These are phyloP conservation scores for Drosophila navojoa DNA, from an alignment of 1,140 invertebrate genomes.

Conservation along the genomic window DNA sequence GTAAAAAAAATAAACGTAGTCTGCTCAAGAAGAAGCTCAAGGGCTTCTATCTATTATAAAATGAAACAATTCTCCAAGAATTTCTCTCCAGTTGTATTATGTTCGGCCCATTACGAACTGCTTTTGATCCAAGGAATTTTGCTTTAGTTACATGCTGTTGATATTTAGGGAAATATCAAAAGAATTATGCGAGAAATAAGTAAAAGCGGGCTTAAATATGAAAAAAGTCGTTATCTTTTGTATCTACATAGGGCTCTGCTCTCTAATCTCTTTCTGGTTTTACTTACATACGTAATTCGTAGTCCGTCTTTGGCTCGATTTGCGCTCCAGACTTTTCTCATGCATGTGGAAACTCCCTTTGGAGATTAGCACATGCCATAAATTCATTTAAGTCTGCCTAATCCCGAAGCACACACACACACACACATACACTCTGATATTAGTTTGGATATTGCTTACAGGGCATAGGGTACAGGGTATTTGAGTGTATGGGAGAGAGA, in stretches of 20 bases:
- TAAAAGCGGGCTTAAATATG: no score
- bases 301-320: not conserved
- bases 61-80: no score
- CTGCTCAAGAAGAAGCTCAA: no score
- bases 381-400: conserved; percentile 68
- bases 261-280: conserved; percentile 11
- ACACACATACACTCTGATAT: conserved; percentile 38
- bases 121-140: no score
- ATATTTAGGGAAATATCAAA: no score
- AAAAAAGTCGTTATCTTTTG: not conserved
- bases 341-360: conserved; percentile 31
- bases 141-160: no score
- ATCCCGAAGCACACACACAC: conserved; percentile 40
- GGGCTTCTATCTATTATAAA: no score
- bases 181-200: no score
- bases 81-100: no score
- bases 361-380: conserved; percentile 66
- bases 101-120: no score
- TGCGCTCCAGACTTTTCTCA: conserved; percentile 10
- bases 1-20: no score
- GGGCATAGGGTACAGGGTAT: not conserved
- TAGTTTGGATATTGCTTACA: conserved; percentile 43
- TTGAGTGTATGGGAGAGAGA: not conserved
- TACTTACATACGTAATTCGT: conserved; percentile 17
- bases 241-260: not conserved